Percentiles rank a stretch among this genome's conserved stretches.
Conservation (phyloP, 92 coral and sea anemone genomes). For the Zoanthus sociatus region DNA sequence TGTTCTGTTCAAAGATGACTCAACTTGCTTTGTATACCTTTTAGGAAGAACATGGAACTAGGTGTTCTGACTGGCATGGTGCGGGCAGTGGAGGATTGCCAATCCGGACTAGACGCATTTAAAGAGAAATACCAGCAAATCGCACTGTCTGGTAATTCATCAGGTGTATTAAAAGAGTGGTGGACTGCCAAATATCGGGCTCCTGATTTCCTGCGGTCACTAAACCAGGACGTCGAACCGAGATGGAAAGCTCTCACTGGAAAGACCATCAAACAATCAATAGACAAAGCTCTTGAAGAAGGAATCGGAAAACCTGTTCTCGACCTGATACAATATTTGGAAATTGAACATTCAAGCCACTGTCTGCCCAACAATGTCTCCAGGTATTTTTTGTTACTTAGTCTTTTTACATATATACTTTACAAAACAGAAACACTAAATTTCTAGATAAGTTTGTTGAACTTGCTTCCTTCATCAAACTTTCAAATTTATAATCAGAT, state of each 20-base stretch:
- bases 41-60: constrained; percentile 81
- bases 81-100: constrained; percentile 85
- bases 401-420: no score
- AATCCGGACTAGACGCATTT: constrained; percentile 86
- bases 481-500: no score
- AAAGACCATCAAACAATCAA: constrained; percentile 57
- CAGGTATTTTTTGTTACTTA: neutral
- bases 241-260: constrained; percentile 70
- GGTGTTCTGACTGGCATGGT: constrained; percentile 94
- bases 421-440: no score
- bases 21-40: neutral
- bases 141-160: constrained; percentile 59
- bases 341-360: constrained; percentile 87
- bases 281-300: constrained; percentile 68
- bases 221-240: constrained; percentile 61
- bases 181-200: constrained; percentile 54
- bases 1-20: neutral
- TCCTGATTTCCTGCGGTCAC: constrained; percentile 49
- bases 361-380: constrained; percentile 83
- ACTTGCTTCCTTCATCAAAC: no score
- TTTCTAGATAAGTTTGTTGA: no score
- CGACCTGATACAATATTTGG: constrained; percentile 79
- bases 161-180: constrained; percentile 77
- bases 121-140: constrained; percentile 63
- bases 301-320: constrained; percentile 89